Evolutionary conservation across 2,113 vertebrate species (phyloP), one percentile per base, ranked within the genome.

Genomic region (Pungitius pungitius): DNA sequence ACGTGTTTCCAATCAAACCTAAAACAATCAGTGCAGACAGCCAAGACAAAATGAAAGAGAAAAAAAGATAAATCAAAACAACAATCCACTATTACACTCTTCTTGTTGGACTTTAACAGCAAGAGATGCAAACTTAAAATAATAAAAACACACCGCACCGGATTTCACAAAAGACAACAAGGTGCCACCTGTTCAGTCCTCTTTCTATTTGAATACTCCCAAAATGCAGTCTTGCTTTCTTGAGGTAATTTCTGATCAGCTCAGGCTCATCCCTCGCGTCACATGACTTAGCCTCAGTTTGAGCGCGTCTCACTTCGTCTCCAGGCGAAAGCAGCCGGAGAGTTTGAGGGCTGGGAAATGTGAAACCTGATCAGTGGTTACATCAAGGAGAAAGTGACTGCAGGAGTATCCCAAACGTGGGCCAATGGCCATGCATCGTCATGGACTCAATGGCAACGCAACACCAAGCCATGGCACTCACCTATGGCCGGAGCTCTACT

Each of bases 401-500:
- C 85, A 83, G 87, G 88, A 91, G 84, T 88, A 90, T 88, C 82
- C 78, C 77, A 78, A 85, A 84, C 70, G 17, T 70, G 85, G 79
- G 85, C 85, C 83, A 76, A 64, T 37, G 80, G 89, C 85, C 90
- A 85, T 91, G 90, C 91, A 92, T 69, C 75, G 12, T 72, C 83
- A 83, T 86, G 87, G 83, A 89, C 77, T 78, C 75, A 65, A 88
- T 85, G 86, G 78, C 81, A 86, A 79, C 22, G 82, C 77, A 87
- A 89, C 86, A 89, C 80, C 83, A 85, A 88, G 85, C 89, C 81
- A 66, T 75, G 63, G 83, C 72, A 94, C 94, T 94, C 92, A 94
- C 94, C 93, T 93, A 89, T 64, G 76, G 85, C 87, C 30, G 88
- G 86, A 85, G 91, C 89, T 91, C 90, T 91, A 93, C 76, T 93